Base-by-base conservation (phyloP, 2,888 invertebrate species). In the Drosophila mimica region DNA sequence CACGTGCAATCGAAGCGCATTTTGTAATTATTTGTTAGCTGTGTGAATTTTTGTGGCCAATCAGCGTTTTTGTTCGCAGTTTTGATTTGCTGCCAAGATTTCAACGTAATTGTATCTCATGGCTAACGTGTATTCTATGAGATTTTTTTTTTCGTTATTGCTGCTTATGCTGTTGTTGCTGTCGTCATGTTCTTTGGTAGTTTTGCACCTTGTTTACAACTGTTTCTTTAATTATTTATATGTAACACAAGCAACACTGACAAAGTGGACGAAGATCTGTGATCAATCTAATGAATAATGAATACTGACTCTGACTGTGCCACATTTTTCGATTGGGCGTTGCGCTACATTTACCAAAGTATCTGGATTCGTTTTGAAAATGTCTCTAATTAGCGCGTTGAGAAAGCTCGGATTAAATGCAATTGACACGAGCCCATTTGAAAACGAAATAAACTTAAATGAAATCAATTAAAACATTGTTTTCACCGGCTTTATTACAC, bases 21-120 rank as follows among this genome's bases (percentile, higher is more conserved):
- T 85, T 85, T 83, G 89, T 88, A 86, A 90, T 90, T 90, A 83
- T 78, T 90, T 82, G 75, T 79, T 46, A 74, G 77, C 82, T 88
- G 90, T 87, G 86, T 89, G 90, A 90, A 87, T 88, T 88, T 88
- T 90, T 90, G 84, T 89, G 82, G 80, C 87, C 90, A 90, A 88
- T 88, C 85, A 90, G 74, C 85, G 90, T 89, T 89, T 89, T 88
- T 88, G 89, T 90, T 90, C 75, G 87, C 87, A 77, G 90, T 83
- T 90, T 88, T 86, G 83, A 83, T 88, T 81, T 83, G 84, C 79
- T 90, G 89, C 74, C 78, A 88, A 86, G 80, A 88, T 90, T 85
- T 68, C 70, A 70, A 63, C 82, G 82, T 90, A 89, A 88, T 88
- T 90, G 89, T 82, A 75, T 70, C 88, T 89, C 88, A 90, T 87